Evolutionary conservation across 2,797 vertebrate genomes (phyloP).

Genomic region (Pseudomugil tenellus): DNA sequence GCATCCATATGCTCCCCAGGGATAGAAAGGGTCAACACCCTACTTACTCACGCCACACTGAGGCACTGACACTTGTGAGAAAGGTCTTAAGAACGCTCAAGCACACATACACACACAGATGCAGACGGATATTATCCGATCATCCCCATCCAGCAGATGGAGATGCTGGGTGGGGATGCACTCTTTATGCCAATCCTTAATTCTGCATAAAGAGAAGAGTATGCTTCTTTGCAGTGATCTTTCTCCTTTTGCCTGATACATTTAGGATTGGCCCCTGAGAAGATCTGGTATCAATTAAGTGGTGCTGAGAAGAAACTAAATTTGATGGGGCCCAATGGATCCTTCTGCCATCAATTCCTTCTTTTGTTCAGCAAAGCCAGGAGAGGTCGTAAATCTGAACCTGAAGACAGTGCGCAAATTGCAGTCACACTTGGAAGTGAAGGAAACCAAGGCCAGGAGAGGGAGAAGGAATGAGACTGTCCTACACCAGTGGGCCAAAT

Average conservation of each 20-base stretch:
- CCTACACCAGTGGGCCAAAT: slow-evolving; percentile 56
- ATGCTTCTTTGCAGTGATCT: slow-evolving; percentile 63
- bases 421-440: slow-evolving; percentile 78
- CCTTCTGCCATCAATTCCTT: slow-evolving; percentile 74
- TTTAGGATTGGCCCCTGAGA: slow-evolving; percentile 66
- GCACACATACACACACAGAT: slow-evolving; percentile 18
- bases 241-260: slow-evolving; percentile 55
- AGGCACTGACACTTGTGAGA: slow-evolving; percentile 82
- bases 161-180: slow-evolving; percentile 46
- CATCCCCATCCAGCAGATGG: slow-evolving; percentile 52
- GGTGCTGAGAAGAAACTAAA: slow-evolving; percentile 65
- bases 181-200: slow-evolving; percentile 65
- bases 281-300: slow-evolving; percentile 84
- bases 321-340: slow-evolving; percentile 73
- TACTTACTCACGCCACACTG: slow-evolving; percentile 81
- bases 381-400: slow-evolving; percentile 79
- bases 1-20: slow-evolving; percentile 82
- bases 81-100: slow-evolving; percentile 48
- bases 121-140: slow-evolving; percentile 41
- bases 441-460: slow-evolving; percentile 72
- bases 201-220: slow-evolving; percentile 60
- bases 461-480: slow-evolving; percentile 64
- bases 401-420: slow-evolving; percentile 83
- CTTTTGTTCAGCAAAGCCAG: slow-evolving; percentile 77
- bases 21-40: slow-evolving; percentile 81